Percentiles rank a stretch among this genome's conserved stretches.
phyloP scores from a whole-genome alignment of 2,888 invertebrate species.

The Girardia tigrina region DNA sequence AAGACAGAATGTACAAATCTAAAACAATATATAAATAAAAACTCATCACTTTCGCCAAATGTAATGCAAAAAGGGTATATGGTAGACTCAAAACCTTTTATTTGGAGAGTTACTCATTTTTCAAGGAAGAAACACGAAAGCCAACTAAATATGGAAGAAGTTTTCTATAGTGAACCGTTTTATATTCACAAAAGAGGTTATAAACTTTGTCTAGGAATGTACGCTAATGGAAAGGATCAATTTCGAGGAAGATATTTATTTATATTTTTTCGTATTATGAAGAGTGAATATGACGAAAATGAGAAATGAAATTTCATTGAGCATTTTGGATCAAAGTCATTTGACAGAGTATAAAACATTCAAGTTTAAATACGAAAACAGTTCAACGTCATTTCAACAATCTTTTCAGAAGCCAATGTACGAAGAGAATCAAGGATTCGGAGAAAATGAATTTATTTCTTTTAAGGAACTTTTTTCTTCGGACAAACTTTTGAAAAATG shows the following conservation, averaged over 20 bases:
- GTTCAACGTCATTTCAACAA: neutral
- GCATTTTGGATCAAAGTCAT: neutral
- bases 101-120: neutral
- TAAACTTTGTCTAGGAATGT: conserved; percentile 1
- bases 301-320: neutral
- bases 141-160: too few relatives aligned
- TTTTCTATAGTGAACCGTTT: neutral
- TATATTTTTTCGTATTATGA: neutral
- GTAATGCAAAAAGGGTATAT: neutral
- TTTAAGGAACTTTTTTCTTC: neutral
- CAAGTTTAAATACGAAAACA: neutral
- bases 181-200: neutral
- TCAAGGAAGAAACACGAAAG: neutral
- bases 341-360: neutral
- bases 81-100: neutral
- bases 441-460: neutral
- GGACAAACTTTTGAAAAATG: neutral
- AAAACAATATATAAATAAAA: neutral
- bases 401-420: neutral
- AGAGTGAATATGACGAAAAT: neutral
- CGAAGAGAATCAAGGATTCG: neutral
- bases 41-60: neutral
- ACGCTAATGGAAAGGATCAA: neutral
- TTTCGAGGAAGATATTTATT: neutral
- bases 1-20: neutral